Conservation (phyloP, 1,140 invertebrate genomes). For the Aphelenchoides avenae region DNA sequence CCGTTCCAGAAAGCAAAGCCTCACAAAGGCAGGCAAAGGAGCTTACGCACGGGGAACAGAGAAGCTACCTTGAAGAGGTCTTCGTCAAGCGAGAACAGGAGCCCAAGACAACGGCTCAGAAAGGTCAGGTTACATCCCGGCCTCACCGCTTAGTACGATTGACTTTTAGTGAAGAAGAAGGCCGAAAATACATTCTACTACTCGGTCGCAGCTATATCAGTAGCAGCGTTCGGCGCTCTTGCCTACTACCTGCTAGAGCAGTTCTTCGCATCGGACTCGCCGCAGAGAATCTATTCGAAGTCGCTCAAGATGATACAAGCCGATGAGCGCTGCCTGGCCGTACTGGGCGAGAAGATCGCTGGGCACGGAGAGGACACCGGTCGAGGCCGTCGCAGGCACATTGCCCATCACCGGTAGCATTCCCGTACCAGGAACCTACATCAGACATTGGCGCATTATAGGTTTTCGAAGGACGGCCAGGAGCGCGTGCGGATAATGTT, state of each 20-base stretch:
- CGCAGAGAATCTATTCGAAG: conserved; percentile 48
- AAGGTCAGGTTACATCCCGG: conserved; percentile 33
- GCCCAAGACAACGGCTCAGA: conserved; percentile 53
- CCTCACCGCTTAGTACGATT: conserved; percentile 3
- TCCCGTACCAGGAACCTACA: too few relatives aligned
- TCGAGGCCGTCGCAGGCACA: conserved; percentile 45
- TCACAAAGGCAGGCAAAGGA: too few relatives aligned
- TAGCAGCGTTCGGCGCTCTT: conserved; percentile 38
- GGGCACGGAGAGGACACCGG: conserved; percentile 47
- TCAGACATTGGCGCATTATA: too few relatives aligned
- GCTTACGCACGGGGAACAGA: too few relatives aligned
- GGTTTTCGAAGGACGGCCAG: conserved; percentile 49
- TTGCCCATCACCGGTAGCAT: conserved; percentile 46
- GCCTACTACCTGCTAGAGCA: conserved; percentile 42
- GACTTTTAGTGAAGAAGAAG: conserved; percentile 38
- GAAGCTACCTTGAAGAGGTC: conserved; percentile 38
- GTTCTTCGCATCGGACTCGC: conserved; percentile 51
- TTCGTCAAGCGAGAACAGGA: conserved; percentile 39
- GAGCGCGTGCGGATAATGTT: conserved; percentile 51
- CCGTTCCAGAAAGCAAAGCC: too few relatives aligned
- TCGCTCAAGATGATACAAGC: conserved; percentile 45
- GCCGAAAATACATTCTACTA: conserved; percentile 53
- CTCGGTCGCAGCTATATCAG: conserved; percentile 19
- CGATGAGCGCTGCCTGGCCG: conserved; percentile 46
- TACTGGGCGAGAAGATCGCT: conserved; percentile 44